These are phyloP conservation scores for Artibeus lituratus DNA, from an alignment of 2,797 vertebrate species.

Conservation along the genomic window DNA sequence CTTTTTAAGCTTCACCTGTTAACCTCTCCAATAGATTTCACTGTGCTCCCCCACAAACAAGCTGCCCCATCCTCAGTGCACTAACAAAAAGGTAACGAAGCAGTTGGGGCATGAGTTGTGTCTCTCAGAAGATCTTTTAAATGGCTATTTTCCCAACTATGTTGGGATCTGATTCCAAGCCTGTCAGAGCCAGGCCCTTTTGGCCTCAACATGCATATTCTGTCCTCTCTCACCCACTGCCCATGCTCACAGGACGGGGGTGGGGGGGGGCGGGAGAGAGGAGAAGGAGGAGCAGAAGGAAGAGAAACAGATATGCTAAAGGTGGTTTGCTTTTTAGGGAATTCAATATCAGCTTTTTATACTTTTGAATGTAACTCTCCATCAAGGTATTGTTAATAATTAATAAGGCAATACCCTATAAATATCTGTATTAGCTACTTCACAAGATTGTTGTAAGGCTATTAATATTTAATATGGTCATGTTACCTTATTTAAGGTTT, in stretches of 20 bases:
- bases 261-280: background rate
- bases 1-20: background rate
- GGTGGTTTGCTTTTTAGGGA: conserved; percentile 60
- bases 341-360: conserved; percentile 49
- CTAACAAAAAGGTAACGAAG: background rate
- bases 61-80: background rate
- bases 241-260: background rate
- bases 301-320: background rate
- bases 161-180: background rate
- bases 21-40: background rate
- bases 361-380: conserved; percentile 45
- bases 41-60: background rate
- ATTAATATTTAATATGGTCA: conserved; percentile 29
- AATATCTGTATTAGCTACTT: conserved; percentile 40
- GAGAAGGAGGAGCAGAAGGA: background rate
- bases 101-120: background rate
- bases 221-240: background rate
- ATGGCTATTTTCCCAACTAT: background rate
- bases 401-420: conserved; percentile 45
- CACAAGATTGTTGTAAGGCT: background rate
- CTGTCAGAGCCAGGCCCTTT: background rate
- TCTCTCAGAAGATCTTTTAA: background rate
- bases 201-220: background rate
- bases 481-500: background rate
- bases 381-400: conserved; percentile 54